Conservation (phyloP, 2,888 invertebrate genomes). For the Ennomos quercinarius region DNA sequence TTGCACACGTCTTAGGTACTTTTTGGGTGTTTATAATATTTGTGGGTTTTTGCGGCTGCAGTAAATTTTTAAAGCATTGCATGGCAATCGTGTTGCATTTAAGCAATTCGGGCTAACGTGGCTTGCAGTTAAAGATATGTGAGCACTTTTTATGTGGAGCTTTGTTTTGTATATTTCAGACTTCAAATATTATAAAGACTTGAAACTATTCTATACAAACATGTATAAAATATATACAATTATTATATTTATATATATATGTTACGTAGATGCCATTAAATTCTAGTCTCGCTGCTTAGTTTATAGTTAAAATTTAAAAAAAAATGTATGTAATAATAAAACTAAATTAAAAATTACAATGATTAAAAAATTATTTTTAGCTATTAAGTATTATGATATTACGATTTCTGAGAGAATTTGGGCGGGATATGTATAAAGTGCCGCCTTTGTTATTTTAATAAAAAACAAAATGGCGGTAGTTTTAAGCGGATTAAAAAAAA, state of each 20-base stretch:
- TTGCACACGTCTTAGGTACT: slow-evolving; percentile 37
- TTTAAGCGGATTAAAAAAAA: slow-evolving; percentile 47
- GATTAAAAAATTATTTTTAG: slow-evolving; percentile 59
- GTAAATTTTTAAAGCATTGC: not conserved
- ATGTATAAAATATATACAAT: slow-evolving; percentile 44
- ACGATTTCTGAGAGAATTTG: slow-evolving; percentile 48
- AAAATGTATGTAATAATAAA: slow-evolving; percentile 67
- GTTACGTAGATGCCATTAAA: slow-evolving; percentile 76
- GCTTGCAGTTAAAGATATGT: slow-evolving; percentile 1
- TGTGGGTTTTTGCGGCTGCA: not conserved
- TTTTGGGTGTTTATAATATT: slow-evolving; percentile 37
- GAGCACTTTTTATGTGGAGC: slow-evolving; percentile 12
- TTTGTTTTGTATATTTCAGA: slow-evolving; percentile 11
- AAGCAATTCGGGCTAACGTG: too few relatives aligned
- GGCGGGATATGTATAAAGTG: slow-evolving; percentile 44
- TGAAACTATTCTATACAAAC: slow-evolving; percentile 31
- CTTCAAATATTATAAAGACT: slow-evolving; percentile 32
- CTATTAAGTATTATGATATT: slow-evolving; percentile 68
- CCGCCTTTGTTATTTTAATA: slow-evolving; percentile 29
- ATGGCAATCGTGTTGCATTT: not conserved
- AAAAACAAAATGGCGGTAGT: slow-evolving; percentile 38
- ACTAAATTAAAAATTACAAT: slow-evolving; percentile 51
- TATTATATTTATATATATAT: slow-evolving; percentile 59
- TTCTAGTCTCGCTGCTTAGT: slow-evolving; percentile 80
- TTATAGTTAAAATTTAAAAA: slow-evolving; percentile 55